Base-by-base conservation (phyloP, 1,140 invertebrate genomes). In the Agrilus planipennis region DNA sequence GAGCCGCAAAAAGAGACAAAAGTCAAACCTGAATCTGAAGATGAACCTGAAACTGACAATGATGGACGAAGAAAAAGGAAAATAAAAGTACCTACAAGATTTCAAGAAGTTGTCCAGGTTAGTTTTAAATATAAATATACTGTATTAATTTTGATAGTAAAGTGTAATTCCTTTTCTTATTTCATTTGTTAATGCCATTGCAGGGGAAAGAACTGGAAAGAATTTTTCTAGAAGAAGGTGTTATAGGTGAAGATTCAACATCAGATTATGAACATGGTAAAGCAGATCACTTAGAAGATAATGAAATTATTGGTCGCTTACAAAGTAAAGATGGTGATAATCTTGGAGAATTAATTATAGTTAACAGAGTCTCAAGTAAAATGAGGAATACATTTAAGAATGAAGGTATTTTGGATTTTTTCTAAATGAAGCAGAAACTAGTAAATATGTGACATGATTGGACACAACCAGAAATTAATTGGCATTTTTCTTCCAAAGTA, bases 171-270 rank as follows among this genome's bases (percentile, higher is more conserved):
- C 22, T 25, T 25, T 5, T 7, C 5, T 7, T 25, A 11, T 25
- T 25, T 11, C 5, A 25, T 25, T 5, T 25, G 22, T 25, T 25
- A 25, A 25, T 25, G 22, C 22, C 22, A 34, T 34, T 54, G 31
- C 42, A 79, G 68, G 80, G 79, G 1, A 79, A 79, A 62, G 80
- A 84, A 63, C 59, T 84, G 29, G 78, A 81, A 52, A 67, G 72
- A 51, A 78, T 84, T 48, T 77, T 82, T 40, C 71, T 72, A 50
- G 76, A 82, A 52, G 77, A 79, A 61, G 79, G 79, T 18, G 73
- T 81, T 2, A 76, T 74, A 37, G 78, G 79, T 49, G 76, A 71
- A 20, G 70, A 72, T 39, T 73, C 70, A 22, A 30, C 44, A 23
- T 49, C 53, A 10, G 53, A 68, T 10, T 60, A 55, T 34, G 66